These are phyloP conservation scores for Hyperoplus immaculatus DNA, from an alignment of 2,797 vertebrate genomes.

Conservation along the genomic window DNA sequence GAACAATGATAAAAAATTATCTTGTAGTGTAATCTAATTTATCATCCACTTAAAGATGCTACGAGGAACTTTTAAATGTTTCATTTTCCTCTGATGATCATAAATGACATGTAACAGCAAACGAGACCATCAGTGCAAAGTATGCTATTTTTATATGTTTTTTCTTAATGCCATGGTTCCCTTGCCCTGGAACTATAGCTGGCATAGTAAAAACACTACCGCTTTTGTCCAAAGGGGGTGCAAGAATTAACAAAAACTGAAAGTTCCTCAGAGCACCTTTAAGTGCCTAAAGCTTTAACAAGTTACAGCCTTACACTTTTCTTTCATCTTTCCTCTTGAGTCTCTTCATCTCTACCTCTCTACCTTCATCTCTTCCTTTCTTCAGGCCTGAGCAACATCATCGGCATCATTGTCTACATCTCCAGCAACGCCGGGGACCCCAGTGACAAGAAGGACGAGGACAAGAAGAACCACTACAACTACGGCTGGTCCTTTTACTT, in stretches of 20 bases:
- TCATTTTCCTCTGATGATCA: too few relatives aligned
- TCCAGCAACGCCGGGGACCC: conserved; percentile 97
- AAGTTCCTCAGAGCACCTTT: too few relatives aligned
- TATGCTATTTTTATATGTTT: too few relatives aligned
- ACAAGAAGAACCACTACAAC: conserved; percentile 96
- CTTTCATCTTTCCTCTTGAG: background rate
- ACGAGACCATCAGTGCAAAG: too few relatives aligned
- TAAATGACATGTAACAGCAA: too few relatives aligned
- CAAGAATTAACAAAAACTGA: too few relatives aligned
- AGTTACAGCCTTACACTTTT: background rate
- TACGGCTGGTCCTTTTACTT: conserved; percentile 99
- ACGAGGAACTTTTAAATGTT: too few relatives aligned
- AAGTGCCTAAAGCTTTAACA: background rate
- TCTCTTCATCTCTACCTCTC: background rate
- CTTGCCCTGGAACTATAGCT: too few relatives aligned
- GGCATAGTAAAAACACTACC: too few relatives aligned
- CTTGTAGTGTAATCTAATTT: background rate
- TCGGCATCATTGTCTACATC: conserved; percentile 98
- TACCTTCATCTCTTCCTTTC: background rate
- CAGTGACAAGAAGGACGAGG: conserved; percentile 94
- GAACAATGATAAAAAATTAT: background rate
- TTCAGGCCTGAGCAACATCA: conserved; percentile 96
- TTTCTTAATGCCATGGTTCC: too few relatives aligned
- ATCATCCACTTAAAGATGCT: background rate
- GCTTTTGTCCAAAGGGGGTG: too few relatives aligned